phyloP scores from a whole-genome alignment of 2,113 vertebrate species.

The Labeo catla region DNA sequence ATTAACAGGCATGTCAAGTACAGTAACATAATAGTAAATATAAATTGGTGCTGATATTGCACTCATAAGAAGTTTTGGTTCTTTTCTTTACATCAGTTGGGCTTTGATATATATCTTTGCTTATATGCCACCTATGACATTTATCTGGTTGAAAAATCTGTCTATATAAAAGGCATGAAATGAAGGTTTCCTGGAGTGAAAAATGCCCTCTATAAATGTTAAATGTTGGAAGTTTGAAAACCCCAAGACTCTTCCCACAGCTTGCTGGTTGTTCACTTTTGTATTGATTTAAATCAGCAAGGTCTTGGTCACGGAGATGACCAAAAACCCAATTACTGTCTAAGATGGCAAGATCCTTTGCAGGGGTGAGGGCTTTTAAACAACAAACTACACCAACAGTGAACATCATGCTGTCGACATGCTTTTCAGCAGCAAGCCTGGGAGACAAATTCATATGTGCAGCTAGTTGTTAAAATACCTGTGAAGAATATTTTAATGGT shows the following conservation, averaged over 20 bases:
- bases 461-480: neutral
- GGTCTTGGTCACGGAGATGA: neutral
- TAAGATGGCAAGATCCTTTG: neutral
- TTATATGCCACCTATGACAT: neutral
- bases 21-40: neutral
- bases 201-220: neutral
- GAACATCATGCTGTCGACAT: neutral
- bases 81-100: neutral
- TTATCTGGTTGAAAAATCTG: neutral
- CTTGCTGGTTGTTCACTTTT: neutral
- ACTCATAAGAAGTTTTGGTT: neutral
- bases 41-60: neutral
- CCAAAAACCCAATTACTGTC: neutral
- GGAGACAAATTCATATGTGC: neutral
- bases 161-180: neutral
- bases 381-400: neutral
- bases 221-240: neutral
- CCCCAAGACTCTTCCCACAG: neutral
- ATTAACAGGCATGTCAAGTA: neutral
- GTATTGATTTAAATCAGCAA: conserved; percentile 2
- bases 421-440: neutral
- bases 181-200: neutral
- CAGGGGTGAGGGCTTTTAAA: neutral
- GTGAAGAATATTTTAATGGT: no score
- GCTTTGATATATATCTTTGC: neutral